Evolutionary conservation across 1,140 invertebrate genomes (phyloP).

Genomic region (Harlomillsia oculata): DNA sequence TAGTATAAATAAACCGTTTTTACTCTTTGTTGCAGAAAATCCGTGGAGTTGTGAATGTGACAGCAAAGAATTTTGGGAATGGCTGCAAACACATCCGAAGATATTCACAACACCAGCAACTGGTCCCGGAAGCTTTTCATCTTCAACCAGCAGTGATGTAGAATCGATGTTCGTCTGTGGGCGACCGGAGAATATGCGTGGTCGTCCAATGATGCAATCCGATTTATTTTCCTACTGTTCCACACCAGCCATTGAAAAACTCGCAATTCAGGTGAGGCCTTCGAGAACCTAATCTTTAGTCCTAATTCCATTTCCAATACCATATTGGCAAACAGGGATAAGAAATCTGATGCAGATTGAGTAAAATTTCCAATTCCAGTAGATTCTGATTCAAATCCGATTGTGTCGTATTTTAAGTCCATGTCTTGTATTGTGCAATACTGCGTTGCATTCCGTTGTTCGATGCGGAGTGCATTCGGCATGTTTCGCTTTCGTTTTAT

Average conservation of each 20-base stretch:
- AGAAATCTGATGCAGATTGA: too few relatives aligned
- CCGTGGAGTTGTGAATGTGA: slow-evolving; percentile 34
- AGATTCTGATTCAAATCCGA: too few relatives aligned
- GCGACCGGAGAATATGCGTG: slow-evolving; percentile 28
- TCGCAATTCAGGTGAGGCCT: slow-evolving; percentile 33
- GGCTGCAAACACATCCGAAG: slow-evolving; percentile 35
- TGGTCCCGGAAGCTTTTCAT: not conserved
- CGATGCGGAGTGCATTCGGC: too few relatives aligned
- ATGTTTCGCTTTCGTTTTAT: too few relatives aligned
- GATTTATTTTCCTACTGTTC: slow-evolving; percentile 32
- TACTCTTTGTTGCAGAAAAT: slow-evolving; percentile 34
- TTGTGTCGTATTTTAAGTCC: too few relatives aligned
- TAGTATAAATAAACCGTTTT: too few relatives aligned
- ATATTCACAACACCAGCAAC: slow-evolving; percentile 19
- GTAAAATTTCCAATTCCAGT: too few relatives aligned
- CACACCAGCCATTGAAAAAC: slow-evolving; percentile 34
- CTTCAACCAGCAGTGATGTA: not conserved
- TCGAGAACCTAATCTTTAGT: too few relatives aligned
- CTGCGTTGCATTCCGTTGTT: too few relatives aligned
- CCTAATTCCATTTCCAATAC: too few relatives aligned
- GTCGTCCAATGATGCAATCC: slow-evolving; percentile 30
- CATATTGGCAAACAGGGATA: too few relatives aligned
- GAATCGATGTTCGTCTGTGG: slow-evolving; percentile 32
- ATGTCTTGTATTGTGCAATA: too few relatives aligned
- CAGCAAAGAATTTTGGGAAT: slow-evolving; percentile 34